These are phyloP conservation scores for Bolinopsis microptera DNA, from an alignment of 37 sponge, comb jelly and placozoan species.

Conservation along the genomic window DNA sequence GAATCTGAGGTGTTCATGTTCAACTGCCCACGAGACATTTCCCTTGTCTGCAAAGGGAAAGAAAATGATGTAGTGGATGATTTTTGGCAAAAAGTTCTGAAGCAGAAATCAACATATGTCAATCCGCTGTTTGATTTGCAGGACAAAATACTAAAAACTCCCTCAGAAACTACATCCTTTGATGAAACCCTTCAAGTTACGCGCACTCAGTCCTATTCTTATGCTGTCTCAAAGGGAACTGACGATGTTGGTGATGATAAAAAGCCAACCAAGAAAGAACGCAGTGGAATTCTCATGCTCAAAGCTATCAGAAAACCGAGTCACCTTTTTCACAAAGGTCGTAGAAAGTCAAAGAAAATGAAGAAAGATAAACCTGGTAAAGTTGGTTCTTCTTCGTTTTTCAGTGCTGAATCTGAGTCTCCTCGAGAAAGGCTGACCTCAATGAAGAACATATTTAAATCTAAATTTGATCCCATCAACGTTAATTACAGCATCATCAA, in stretches of 20 bases:
- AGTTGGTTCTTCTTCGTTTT: not conserved
- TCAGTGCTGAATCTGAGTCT: not conserved
- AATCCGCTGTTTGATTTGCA: not conserved
- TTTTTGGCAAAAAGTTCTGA: not conserved
- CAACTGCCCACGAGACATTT: not conserved
- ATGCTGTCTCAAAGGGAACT: not conserved
- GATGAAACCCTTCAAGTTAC: not conserved
- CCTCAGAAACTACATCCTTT: not conserved
- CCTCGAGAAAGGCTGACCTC: not conserved
- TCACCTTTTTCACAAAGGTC: not conserved
- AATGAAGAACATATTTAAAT: conserved; percentile 1
- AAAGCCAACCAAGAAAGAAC: not conserved
- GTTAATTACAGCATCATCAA: conserved; percentile 3
- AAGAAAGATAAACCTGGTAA: conserved; percentile 29
- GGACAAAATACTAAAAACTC: not conserved
- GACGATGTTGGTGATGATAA: not conserved
- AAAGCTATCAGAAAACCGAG: not conserved
- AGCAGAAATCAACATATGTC: not conserved
- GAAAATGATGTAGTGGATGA: not conserved
- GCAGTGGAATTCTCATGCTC: not conserved
- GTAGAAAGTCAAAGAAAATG: conserved; percentile 13
- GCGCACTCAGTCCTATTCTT: not conserved
- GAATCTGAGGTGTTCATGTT: conserved; percentile 23
- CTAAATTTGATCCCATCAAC: conserved; percentile 9
- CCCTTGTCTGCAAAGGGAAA: not conserved